phyloP scores from a whole-genome alignment of 2,888 invertebrate genomes.

The Calliopum simillimum region DNA sequence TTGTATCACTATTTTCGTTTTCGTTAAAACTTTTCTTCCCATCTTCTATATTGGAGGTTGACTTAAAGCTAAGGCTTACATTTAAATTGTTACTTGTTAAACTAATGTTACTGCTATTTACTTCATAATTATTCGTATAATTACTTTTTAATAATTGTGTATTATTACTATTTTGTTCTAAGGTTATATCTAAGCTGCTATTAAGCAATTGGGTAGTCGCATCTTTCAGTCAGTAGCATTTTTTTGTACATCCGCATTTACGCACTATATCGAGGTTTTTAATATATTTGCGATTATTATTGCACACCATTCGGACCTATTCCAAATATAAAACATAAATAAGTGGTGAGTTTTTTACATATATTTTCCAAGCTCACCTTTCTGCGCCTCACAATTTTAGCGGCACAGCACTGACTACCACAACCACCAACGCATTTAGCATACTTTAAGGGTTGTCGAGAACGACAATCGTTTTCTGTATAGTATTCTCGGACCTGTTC shows the following conservation, averaged over 20 bases:
- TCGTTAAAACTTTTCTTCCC: constrained; percentile 38
- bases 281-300: constrained; percentile 92
- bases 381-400: constrained; percentile 91
- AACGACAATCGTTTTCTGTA: constrained; percentile 91
- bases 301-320: constrained; percentile 90
- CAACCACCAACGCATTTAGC: constrained; percentile 88
- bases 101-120: constrained; percentile 51
- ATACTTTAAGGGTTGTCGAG: constrained; percentile 89
- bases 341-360: neutral
- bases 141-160: constrained; percentile 52
- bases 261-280: constrained; percentile 97
- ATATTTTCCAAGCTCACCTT: constrained; percentile 73
- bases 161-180: constrained; percentile 58
- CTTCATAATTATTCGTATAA: constrained; percentile 53
- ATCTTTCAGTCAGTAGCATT: constrained; percentile 82
- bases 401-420: constrained; percentile 88
- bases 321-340: neutral
- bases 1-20: constrained; percentile 45
- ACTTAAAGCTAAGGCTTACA: constrained; percentile 52
- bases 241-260: constrained; percentile 95
- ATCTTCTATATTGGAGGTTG: constrained; percentile 38
- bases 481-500: constrained; percentile 92
- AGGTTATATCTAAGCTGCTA: constrained; percentile 67
- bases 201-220: constrained; percentile 70
- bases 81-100: constrained; percentile 50